Percentiles rank a stretch among this genome's conserved stretches.
phyloP scores from a whole-genome alignment of 2,888 invertebrate genomes.

The Allacma fusca region DNA sequence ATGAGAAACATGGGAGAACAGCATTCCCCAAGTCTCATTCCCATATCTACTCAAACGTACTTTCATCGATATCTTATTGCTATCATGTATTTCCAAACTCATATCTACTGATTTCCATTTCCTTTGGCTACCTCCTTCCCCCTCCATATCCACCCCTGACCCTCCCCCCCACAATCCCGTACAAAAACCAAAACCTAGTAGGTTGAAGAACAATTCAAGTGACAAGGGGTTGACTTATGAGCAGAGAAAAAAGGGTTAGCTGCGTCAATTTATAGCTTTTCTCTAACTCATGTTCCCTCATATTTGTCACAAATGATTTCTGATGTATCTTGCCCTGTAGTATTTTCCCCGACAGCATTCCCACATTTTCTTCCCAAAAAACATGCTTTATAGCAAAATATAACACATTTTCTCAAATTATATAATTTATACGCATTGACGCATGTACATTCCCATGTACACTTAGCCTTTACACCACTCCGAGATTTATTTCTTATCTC shows the following conservation, averaged over 20 bases:
- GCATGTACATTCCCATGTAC: no score
- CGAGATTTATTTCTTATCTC: no score
- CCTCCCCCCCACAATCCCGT: no score
- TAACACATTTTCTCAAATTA: no score
- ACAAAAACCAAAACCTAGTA: background rate
- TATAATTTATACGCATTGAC: no score
- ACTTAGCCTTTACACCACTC: no score
- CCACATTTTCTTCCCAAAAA: background rate
- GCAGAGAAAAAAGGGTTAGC: constrained; percentile 37
- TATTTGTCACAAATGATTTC: constrained; percentile 57
- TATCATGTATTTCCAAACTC: no score
- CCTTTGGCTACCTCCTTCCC: no score
- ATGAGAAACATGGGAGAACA: background rate
- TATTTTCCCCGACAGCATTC: background rate
- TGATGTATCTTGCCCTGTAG: constrained; percentile 16
- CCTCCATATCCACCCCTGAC: no score
- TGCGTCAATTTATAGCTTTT: constrained; percentile 51
- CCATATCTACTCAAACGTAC: background rate
- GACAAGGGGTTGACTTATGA: constrained; percentile 44
- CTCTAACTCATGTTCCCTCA: constrained; percentile 34
- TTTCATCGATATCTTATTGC: background rate
- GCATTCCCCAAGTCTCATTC: background rate
- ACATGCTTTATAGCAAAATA: no score
- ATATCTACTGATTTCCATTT: no score
- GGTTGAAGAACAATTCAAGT: constrained; percentile 14